These are phyloP conservation scores for Ceratosolen solmsi DNA, from an alignment of 1,140 invertebrate genomes.

Conservation along the genomic window DNA sequence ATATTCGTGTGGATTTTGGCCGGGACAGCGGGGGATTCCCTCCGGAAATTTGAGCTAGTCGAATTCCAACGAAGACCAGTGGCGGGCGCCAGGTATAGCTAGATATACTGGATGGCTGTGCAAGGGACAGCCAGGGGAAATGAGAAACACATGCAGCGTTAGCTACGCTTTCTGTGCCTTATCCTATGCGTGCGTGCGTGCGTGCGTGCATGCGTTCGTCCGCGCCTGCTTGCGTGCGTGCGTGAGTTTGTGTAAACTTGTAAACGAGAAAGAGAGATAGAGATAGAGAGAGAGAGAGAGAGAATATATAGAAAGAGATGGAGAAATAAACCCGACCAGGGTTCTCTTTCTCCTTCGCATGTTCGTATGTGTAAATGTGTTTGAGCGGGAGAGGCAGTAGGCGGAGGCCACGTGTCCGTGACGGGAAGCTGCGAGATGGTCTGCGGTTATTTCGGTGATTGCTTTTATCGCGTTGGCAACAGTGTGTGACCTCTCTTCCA, in stretches of 20 bases:
- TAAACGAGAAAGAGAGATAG: background rate
- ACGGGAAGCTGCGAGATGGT: constrained; percentile 64
- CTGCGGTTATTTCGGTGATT: constrained; percentile 72
- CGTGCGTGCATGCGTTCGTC: background rate
- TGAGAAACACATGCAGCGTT: constrained; percentile 25
- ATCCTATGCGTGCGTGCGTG: background rate
- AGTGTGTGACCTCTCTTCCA: constrained; percentile 61
- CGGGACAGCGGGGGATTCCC: constrained; percentile 7
- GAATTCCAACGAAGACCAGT: constrained; percentile 35
- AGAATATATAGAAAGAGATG: background rate
- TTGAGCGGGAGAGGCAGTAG: constrained; percentile 43
- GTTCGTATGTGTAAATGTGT: background rate
- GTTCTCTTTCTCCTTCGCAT: too few relatives aligned
- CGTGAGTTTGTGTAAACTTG: background rate
- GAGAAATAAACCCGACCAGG: background rate
- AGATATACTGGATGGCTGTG: background rate
- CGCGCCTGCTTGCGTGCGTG: background rate
- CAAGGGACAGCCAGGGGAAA: background rate
- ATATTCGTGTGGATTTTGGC: background rate
- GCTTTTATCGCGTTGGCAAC: constrained; percentile 72
- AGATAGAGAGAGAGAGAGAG: background rate
- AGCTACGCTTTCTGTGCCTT: too few relatives aligned
- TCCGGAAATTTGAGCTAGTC: constrained; percentile 44
- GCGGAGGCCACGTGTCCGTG: constrained; percentile 64
- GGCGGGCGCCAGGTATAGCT: constrained; percentile 32